These are phyloP conservation scores for Stramonita haemastoma DNA, from an alignment of 2,888 invertebrate genomes.

Conservation along the genomic window DNA sequence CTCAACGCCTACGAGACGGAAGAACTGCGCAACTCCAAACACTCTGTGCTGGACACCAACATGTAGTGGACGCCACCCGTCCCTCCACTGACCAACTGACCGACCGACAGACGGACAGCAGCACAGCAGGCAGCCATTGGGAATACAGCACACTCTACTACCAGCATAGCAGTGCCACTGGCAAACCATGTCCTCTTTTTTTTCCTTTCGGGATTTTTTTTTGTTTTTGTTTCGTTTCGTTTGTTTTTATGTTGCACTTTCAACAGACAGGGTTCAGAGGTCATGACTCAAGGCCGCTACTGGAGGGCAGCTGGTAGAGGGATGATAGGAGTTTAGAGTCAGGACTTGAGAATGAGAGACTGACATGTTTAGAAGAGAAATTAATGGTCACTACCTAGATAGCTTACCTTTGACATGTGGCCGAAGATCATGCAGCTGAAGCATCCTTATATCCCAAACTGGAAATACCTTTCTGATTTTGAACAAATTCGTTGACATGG, in stretches of 20 bases:
- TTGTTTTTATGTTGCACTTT: background rate
- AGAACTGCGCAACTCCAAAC: conserved; percentile 67
- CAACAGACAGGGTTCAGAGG: conserved; percentile 17
- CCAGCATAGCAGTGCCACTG: background rate
- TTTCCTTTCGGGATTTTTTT: too few relatives aligned
- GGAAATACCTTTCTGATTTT: too few relatives aligned
- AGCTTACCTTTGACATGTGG: too few relatives aligned
- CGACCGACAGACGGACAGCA: conserved; percentile 6
- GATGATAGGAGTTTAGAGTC: too few relatives aligned
- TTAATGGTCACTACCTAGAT: too few relatives aligned
- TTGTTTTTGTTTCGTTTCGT: background rate
- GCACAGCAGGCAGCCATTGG: conserved; percentile 8
- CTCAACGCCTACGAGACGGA: conserved; percentile 70
- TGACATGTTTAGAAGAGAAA: too few relatives aligned
- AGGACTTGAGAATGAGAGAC: too few relatives aligned
- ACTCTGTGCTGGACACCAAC: conserved; percentile 72
- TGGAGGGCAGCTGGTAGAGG: background rate
- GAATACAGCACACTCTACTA: conserved; percentile 2
- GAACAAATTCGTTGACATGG: too few relatives aligned
- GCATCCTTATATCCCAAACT: too few relatives aligned
- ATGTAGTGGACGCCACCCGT: conserved; percentile 57
- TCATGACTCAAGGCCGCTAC: background rate
- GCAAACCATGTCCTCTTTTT: background rate
- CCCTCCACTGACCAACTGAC: background rate
- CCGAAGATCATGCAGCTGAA: too few relatives aligned